Base-by-base conservation (phyloP, 2,797 vertebrate species). In the Enteromius unitaeniatus region DNA sequence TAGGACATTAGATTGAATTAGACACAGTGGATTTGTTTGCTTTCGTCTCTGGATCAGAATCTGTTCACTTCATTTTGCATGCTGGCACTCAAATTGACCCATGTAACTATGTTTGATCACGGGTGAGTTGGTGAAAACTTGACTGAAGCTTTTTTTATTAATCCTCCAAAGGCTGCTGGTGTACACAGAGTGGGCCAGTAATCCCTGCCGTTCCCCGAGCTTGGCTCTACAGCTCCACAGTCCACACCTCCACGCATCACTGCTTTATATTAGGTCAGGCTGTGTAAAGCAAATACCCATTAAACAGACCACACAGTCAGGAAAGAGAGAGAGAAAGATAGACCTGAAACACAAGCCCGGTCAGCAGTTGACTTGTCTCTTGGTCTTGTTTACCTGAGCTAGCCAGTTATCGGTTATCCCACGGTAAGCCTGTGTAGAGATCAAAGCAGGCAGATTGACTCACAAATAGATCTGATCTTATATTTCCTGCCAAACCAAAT, bases 261-360 rank as follows among this genome's bases (percentile, higher is more conserved):
- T 93, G 90, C 88, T 91, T 93, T 90, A 89, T 93, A 92, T 93
- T 93, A 91, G 91, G 88, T 93, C 91, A 92, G 92, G 89, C 91
- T 90, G 90, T 78, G 85, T 77, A 85, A 72, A 92, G 91, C 91
- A 92, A 93, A 93, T 90, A 93, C 86, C 86, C 84, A 45, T 92
- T 93, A 92, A 91, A 93, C 89, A 88, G 86, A 88, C 89, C 85
- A 86, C 74, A 76, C 53, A 69, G 45, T 47, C 69, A 47, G 73
- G 49, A 65, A 31, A 51, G 76, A 73, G 64, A 81, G 77, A 28
- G 51, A 77, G 60, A 69, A 3, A 45, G 73, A 65, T 6, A 68
- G 80, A 81, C 47, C 31, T 62, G 19, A 68, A 55, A 60, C 23
- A 69, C 72, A 55, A 58, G 55, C 26, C 65, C 49, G 67, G 76